A percentile compares a stretch with the other conserved stretches of the same genome.
Evolutionary conservation across 2,113 vertebrate genomes (phyloP).

Genomic region (Cyanoramphus novaezelandiae): DNA sequence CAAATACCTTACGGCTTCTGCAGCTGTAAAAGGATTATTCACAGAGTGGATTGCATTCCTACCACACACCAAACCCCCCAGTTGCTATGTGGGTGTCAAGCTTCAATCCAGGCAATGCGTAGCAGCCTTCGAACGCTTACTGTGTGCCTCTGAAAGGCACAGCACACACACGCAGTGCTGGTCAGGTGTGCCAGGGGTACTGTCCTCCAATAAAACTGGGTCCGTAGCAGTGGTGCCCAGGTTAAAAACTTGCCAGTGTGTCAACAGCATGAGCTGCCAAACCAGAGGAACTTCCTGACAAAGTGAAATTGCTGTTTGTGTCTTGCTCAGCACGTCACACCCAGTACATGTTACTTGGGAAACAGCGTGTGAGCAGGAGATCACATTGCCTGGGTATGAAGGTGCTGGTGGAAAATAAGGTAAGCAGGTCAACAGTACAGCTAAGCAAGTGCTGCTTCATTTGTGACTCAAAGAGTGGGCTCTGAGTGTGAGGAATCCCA

Average conservation of each 20-base stretch:
- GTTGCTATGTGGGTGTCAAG: constrained; percentile 8
- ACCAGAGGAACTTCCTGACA: constrained; percentile 5
- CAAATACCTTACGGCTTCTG: not conserved
- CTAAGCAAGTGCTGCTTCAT: not conserved
- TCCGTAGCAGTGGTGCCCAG: not conserved
- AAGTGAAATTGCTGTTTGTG: constrained; percentile 62
- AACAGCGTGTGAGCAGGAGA: constrained; percentile 49
- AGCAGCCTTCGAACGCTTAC: not conserved
- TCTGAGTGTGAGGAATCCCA: not conserved
- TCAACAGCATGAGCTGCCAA: constrained; percentile 17
- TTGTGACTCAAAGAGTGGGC: not conserved
- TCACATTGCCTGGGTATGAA: constrained; percentile 41
- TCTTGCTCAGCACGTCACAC: not conserved
- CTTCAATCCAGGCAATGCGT: not conserved
- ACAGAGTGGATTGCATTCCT: not conserved
- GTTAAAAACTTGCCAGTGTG: not conserved
- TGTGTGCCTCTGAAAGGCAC: not conserved
- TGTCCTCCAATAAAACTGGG: not conserved
- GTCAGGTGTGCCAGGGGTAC: not conserved
- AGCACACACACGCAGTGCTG: accelerated
- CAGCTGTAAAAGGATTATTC: not conserved
- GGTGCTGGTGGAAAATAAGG: constrained; percentile 32
- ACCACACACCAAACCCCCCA: not conserved
- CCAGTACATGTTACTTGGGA: not conserved
- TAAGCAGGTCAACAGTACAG: constrained; percentile 48